These are phyloP conservation scores for Odontocolon sp. DNA, from an alignment of 2,888 invertebrate species.

Conservation along the genomic window DNA sequence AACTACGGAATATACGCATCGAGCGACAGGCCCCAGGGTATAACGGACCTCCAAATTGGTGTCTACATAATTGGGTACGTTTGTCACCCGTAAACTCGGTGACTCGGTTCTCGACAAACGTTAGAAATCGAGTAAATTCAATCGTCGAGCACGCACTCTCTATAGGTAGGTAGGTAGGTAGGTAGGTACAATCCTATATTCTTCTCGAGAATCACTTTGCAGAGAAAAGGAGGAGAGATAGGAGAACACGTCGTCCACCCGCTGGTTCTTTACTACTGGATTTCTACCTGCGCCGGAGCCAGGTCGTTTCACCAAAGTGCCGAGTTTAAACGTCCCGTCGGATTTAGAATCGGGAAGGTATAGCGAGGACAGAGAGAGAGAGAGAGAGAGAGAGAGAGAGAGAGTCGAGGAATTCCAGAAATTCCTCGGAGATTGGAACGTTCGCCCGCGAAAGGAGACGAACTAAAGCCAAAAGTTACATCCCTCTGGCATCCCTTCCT, in stretches of 20 bases:
- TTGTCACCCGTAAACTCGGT: conserved; percentile 27
- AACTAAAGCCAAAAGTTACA: conserved; percentile 59
- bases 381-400: too few relatives aligned
- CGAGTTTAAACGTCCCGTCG: conserved; percentile 52
- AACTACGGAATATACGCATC: conserved; percentile 12
- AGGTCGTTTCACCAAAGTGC: conserved; percentile 48
- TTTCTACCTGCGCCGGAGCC: conserved; percentile 13
- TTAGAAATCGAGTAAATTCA: conserved; percentile 27
- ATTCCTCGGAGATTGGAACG: conserved; percentile 74
- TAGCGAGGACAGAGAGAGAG: too few relatives aligned
- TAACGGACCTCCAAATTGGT: conserved; percentile 45
- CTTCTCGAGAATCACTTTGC: conserved; percentile 22
- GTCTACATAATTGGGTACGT: conserved; percentile 47
- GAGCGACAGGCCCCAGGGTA: background rate
- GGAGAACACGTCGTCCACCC: background rate
- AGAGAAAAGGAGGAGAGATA: background rate
- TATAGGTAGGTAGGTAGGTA: too few relatives aligned
- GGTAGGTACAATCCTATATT: background rate
- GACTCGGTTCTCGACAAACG: conserved; percentile 25
- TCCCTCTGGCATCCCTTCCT: conserved; percentile 33
- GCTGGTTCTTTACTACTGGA: background rate
- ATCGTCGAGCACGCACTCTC: too few relatives aligned
- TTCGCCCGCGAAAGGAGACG: conserved; percentile 64
- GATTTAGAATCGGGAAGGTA: conserved; percentile 45
- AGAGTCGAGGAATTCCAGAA: conserved; percentile 69